A percentile compares a stretch with the other conserved stretches of the same genome.
phyloP scores from a whole-genome alignment of 2,888 invertebrate species.

The Drosophila eohydei region DNA sequence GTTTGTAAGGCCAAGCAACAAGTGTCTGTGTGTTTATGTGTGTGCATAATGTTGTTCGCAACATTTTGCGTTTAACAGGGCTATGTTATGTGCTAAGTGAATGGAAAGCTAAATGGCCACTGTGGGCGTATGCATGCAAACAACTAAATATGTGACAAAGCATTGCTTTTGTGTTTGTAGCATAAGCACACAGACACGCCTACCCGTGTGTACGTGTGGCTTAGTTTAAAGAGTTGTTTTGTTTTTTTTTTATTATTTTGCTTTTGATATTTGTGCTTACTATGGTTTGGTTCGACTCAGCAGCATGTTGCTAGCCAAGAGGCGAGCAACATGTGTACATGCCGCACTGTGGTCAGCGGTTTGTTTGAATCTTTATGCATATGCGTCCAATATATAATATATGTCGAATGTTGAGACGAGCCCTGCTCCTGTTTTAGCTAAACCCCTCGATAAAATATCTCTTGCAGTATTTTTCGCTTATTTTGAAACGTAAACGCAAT shows the following conservation, averaged over 20 bases:
- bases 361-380: constrained; percentile 47
- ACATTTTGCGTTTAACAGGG: constrained; percentile 45
- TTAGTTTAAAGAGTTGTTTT: neutral
- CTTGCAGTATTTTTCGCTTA: constrained; percentile 16
- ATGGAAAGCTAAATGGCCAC: constrained; percentile 18
- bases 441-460: constrained; percentile 2
- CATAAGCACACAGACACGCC: neutral
- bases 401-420: constrained; percentile 3
- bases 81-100: constrained; percentile 42
- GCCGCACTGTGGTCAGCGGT: constrained; percentile 42
- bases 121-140: neutral
- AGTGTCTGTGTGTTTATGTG: constrained; percentile 21
- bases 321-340: constrained; percentile 25
- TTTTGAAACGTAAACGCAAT: constrained; percentile 11
- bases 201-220: neutral
- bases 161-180: neutral
- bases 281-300: constrained; percentile 11
- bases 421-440: constrained; percentile 1
- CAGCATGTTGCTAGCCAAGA: constrained; percentile 42
- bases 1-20: constrained; percentile 36
- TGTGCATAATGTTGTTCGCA: constrained; percentile 27
- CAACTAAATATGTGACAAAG: constrained; percentile 2
- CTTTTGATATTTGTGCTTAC: constrained; percentile 12
- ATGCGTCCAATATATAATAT: constrained; percentile 8
- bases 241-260: constrained; percentile 19